phyloP scores from a whole-genome alignment of 2,888 invertebrate genomes.

The Calameuta filiformis region DNA sequence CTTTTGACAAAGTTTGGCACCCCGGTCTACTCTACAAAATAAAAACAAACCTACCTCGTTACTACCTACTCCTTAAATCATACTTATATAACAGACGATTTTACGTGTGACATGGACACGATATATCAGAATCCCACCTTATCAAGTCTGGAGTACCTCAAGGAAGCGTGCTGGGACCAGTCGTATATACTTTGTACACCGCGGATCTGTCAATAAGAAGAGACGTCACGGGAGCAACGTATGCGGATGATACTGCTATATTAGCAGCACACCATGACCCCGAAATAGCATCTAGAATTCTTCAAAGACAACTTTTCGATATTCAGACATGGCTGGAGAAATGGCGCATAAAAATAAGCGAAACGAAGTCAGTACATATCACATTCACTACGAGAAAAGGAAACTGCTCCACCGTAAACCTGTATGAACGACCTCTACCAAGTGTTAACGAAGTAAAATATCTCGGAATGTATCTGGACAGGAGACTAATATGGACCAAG shows the following conservation, averaged over 20 bases:
- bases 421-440: conserved; percentile 27
- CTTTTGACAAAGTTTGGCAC: conserved; percentile 2
- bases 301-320: conserved; percentile 18
- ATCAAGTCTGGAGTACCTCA: conserved; percentile 24
- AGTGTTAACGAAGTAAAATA: conserved; percentile 29
- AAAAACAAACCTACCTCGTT: neutral
- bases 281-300: conserved; percentile 11
- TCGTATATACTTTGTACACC: conserved; percentile 30
- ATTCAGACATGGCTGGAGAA: conserved; percentile 29
- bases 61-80: conserved; percentile 1
- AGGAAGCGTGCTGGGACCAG: conserved; percentile 34
- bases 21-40: conserved; percentile 5
- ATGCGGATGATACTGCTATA: conserved; percentile 34
- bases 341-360: conserved; percentile 38
- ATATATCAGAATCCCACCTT: neutral
- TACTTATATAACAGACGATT: conserved; percentile 12
- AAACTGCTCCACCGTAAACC: conserved; percentile 11
- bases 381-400: conserved; percentile 33
- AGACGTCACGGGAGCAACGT: conserved; percentile 28
- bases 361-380: conserved; percentile 36
- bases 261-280: conserved; percentile 22
- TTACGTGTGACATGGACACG: neutral
- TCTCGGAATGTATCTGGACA: conserved; percentile 35
- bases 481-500: conserved; percentile 26
- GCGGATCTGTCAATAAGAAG: conserved; percentile 26